Evolutionary conservation across 2,888 invertebrate species (phyloP), one percentile per base, ranked within the genome.

Genomic region (Hydriomena furcata): DNA sequence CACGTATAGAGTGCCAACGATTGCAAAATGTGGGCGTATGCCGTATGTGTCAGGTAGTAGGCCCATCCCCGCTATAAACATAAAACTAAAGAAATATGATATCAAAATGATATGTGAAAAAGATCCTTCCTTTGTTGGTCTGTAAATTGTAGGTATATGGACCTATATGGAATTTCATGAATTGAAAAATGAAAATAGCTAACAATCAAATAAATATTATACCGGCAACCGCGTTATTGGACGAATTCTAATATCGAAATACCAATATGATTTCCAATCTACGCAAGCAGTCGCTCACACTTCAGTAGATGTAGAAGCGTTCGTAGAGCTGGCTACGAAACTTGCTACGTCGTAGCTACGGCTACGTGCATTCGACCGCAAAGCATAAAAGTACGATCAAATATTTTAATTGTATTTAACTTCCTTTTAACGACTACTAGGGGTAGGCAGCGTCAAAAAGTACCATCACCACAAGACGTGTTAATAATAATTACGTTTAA

Each of bases 271-370:
- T 44, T 47, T 51, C 34, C 45, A 55, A 53, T 51, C 38, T 44
- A 55, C 47, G 52, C 37, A 47, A 56, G 51, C 46, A 43, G 46
- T 51, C 25, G 38, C 55, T 42, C 40, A 37, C 52, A 54, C 41
- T 43, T 32, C 41, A 37, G 35, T 44, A 44, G 41, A 52, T 32
- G 48, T 43, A 47, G 43, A 40, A 34, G 8, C 31, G 41, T 41
- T 32, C 42, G 49, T 48, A 53, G 53, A 36, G 32, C 34, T 30
- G 20, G 46, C 46, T 57, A 57, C 54, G 54, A 41, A 43, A 25
- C 27, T 34, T 21, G 49, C 52, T 44, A 45, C 47, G 48, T 36
- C 44, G 44, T 25, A 10, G 24, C 24, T 44, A 17, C 17, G 32
- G 20, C 25, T 38, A 32, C 30, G 25, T 31, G 30, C 7, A 11